Percentiles rank a stretch among this genome's conserved stretches.
Evolutionary conservation across 2,888 invertebrate genomes (phyloP).

Genomic region (Drosophila setosimentum): DNA sequence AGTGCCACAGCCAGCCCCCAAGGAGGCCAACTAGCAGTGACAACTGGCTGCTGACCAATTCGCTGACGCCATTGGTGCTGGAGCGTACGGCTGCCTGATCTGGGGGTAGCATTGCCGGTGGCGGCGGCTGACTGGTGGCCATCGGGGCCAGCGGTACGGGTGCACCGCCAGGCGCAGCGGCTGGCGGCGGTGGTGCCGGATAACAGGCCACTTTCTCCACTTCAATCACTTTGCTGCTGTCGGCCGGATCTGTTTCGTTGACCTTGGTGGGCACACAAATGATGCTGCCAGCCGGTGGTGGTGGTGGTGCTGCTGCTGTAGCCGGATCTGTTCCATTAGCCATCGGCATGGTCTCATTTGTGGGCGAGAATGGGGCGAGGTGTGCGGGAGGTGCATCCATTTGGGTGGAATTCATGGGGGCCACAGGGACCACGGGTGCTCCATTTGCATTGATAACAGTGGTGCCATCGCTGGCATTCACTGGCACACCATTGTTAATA

Average conservation of each 20-base stretch:
- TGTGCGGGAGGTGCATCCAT: conserved; percentile 55
- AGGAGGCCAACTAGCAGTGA: conserved; percentile 21
- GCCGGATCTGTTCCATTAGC: conserved; percentile 51
- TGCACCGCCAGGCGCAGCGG: conserved; percentile 63
- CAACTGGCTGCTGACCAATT: not conserved
- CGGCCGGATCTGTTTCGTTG: conserved; percentile 84
- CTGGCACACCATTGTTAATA: conserved; percentile 83
- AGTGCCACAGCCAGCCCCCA: conserved; percentile 20
- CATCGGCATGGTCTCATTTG: conserved; percentile 51
- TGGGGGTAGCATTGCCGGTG: conserved; percentile 58
- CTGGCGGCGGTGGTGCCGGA: conserved; percentile 78
- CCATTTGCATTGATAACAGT: conserved; percentile 77
- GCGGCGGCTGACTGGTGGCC: conserved; percentile 58
- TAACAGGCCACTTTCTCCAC: conserved; percentile 84
- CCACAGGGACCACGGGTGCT: conserved; percentile 19
- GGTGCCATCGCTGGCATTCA: conserved; percentile 68
- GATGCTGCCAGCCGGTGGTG: conserved; percentile 79
- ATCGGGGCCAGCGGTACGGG: conserved; percentile 69
- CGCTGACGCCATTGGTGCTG: conserved; percentile 31
- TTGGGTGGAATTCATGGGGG: conserved; percentile 47
- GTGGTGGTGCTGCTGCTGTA: conserved; percentile 40
- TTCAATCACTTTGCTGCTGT: conserved; percentile 80
- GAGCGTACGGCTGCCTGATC: conserved; percentile 72
- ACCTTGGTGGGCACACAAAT: conserved; percentile 82
- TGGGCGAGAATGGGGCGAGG: conserved; percentile 57